These are phyloP conservation scores for Gerris lacustris DNA, from an alignment of 2,888 invertebrate genomes.

Conservation along the genomic window DNA sequence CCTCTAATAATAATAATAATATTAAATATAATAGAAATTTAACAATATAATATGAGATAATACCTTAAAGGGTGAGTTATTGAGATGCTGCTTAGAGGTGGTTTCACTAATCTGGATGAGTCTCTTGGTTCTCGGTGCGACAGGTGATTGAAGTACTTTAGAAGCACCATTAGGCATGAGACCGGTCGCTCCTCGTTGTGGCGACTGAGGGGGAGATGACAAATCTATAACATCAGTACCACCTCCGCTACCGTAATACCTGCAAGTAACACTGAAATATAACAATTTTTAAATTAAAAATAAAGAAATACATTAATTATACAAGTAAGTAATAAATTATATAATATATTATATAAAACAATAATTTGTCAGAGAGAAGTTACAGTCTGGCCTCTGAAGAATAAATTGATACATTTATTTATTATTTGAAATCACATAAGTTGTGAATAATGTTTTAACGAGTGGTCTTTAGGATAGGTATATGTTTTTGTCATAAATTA, in stretches of 20 bases:
- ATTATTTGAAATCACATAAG: too few relatives aligned
- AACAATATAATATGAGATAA: too few relatives aligned
- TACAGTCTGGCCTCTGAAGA: too few relatives aligned
- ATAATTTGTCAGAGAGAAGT: too few relatives aligned
- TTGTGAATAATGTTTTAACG: too few relatives aligned
- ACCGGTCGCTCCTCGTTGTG: conserved; percentile 24
- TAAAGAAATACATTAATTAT: background rate
- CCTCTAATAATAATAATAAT: too few relatives aligned
- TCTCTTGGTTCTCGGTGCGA: conserved; percentile 45
- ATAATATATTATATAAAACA: too few relatives aligned
- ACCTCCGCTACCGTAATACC: conserved; percentile 21
- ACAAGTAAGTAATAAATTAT: too few relatives aligned
- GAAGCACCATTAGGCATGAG: conserved; percentile 26
- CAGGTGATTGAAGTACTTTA: conserved; percentile 33
- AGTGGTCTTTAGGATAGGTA: too few relatives aligned
- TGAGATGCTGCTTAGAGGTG: conserved; percentile 43
- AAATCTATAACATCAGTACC: conserved; percentile 41
- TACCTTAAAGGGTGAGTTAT: conserved; percentile 60
- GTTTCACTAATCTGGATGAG: conserved; percentile 60
- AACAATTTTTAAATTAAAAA: background rate
- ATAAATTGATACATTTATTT: too few relatives aligned
- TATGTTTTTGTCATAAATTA: too few relatives aligned
- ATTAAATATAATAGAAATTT: too few relatives aligned
- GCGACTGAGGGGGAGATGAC: conserved; percentile 41
- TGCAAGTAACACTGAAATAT: background rate